Evolutionary conservation across 2,113 vertebrate genomes (phyloP).

Genomic region (Coracopsis vasa): DNA sequence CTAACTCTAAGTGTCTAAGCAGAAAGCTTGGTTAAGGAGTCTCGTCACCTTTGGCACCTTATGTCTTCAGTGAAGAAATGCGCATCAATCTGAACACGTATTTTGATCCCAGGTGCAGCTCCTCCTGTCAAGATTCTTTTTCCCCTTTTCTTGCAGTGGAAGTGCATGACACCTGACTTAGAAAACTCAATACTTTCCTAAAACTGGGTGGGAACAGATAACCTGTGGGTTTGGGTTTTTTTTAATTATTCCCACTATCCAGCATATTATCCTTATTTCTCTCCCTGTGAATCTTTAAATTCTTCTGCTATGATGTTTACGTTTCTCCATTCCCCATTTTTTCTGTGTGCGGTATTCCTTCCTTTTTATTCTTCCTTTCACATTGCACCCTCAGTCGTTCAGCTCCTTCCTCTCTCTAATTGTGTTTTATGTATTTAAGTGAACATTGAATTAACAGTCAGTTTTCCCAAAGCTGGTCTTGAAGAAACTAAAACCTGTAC

Average conservation of each 20-base stretch:
- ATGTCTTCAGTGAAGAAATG: not conserved
- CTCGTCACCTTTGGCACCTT: not conserved
- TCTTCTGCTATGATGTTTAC: not conserved
- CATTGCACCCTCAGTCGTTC: not conserved
- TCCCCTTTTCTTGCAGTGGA: not conserved
- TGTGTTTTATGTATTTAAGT: not conserved
- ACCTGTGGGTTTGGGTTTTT: fast-evolving
- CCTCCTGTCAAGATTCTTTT: not conserved
- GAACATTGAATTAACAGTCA: not conserved
- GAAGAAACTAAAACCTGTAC: not conserved
- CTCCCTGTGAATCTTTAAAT: not conserved
- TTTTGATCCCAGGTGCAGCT: not conserved
- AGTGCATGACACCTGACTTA: not conserved
- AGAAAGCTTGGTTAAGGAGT: not conserved
- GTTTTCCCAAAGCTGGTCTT: not conserved
- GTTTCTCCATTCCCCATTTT: not conserved
- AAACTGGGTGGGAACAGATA: not conserved
- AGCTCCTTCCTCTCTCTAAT: not conserved
- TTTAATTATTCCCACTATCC: not conserved
- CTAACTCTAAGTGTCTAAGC: not conserved
- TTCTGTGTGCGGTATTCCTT: not conserved
- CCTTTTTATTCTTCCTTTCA: not conserved
- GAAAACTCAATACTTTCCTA: not conserved
- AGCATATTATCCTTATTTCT: not conserved
- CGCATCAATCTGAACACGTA: not conserved